Evolutionary conservation across 2,888 invertebrate species (phyloP).

Genomic region (Morpho achilles): DNA sequence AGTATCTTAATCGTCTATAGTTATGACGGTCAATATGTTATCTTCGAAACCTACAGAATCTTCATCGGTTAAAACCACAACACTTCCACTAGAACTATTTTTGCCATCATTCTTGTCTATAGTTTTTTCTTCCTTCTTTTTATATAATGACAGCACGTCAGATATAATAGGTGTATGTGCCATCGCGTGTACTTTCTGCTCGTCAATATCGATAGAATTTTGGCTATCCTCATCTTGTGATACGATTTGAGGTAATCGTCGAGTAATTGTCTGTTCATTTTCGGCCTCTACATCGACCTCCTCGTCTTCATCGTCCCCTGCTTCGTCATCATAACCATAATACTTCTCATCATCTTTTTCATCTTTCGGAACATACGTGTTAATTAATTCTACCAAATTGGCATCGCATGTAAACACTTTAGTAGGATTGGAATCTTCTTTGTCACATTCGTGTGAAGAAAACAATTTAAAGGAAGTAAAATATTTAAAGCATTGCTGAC

Average conservation of each 20-base stretch:
- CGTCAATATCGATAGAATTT: slow-evolving; percentile 36
- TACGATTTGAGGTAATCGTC: slow-evolving; percentile 5
- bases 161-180: slow-evolving; percentile 66
- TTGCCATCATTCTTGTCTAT: slow-evolving; percentile 5
- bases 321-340: slow-evolving; percentile 58
- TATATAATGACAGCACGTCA: slow-evolving; percentile 61
- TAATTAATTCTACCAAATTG: slow-evolving; percentile 51
- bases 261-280: background rate
- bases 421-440: slow-evolving; percentile 53
- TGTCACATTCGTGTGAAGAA: slow-evolving; percentile 54
- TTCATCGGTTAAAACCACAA: slow-evolving; percentile 48
- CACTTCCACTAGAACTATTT: slow-evolving; percentile 23
- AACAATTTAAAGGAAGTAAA: slow-evolving; percentile 60
- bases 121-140: slow-evolving; percentile 37
- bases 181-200: slow-evolving; percentile 44
- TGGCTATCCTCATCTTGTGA: slow-evolving; percentile 39
- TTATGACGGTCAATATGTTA: slow-evolving; percentile 38
- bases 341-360: slow-evolving; percentile 64
- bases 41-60: slow-evolving; percentile 46
- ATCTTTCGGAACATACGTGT: slow-evolving; percentile 60
- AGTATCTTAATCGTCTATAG: slow-evolving; percentile 44
- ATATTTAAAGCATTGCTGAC: slow-evolving; percentile 67
- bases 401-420: slow-evolving; percentile 62
- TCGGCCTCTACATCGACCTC: slow-evolving; percentile 26
- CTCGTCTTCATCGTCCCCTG: slow-evolving; percentile 40